These are phyloP conservation scores for Pseudochaenichthys georgianus DNA, from an alignment of 2,797 vertebrate genomes.

Conservation along the genomic window DNA sequence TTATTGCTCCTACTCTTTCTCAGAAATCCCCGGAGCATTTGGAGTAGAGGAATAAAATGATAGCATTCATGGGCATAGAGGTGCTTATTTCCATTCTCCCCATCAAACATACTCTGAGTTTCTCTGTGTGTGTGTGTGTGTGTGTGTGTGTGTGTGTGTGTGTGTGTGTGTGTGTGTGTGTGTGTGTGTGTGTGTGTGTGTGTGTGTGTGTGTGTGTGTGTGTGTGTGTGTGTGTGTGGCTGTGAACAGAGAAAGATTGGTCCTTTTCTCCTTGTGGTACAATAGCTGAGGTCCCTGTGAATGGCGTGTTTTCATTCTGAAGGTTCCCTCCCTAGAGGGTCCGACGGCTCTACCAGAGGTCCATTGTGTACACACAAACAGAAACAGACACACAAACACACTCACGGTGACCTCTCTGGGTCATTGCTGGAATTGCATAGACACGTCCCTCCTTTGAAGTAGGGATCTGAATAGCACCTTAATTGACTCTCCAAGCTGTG, in stretches of 20 bases:
- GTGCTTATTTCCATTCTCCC: slow-evolving; percentile 91
- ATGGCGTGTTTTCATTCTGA: slow-evolving; percentile 57
- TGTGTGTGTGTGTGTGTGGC: background rate
- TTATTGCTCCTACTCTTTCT: slow-evolving; percentile 98
- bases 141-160: background rate
- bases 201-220: too few relatives aligned
- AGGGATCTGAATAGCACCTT: slow-evolving; percentile 47
- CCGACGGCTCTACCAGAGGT: slow-evolving; percentile 48
- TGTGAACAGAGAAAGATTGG: slow-evolving; percentile 29
- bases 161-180: slow-evolving; percentile 30
- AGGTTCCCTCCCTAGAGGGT: slow-evolving; percentile 53
- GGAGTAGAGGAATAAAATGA: slow-evolving; percentile 94
- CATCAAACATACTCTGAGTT: slow-evolving; percentile 68
- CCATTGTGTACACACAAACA: slow-evolving; percentile 58
- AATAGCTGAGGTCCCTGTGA: slow-evolving; percentile 56
- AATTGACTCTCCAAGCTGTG: slow-evolving; percentile 55
- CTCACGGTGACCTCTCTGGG: slow-evolving; percentile 65
- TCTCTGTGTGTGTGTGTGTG: slow-evolving; percentile 15
- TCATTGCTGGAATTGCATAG: slow-evolving; percentile 52
- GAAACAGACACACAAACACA: slow-evolving; percentile 17
- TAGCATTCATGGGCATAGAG: slow-evolving; percentile 91
- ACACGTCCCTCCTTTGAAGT: slow-evolving; percentile 49
- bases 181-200: too few relatives aligned
- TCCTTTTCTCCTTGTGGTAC: slow-evolving; percentile 55
- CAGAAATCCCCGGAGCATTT: slow-evolving; percentile 97